These are phyloP conservation scores for Chaetodon trifascialis DNA, from an alignment of 2,113 vertebrate genomes.

Conservation along the genomic window DNA sequence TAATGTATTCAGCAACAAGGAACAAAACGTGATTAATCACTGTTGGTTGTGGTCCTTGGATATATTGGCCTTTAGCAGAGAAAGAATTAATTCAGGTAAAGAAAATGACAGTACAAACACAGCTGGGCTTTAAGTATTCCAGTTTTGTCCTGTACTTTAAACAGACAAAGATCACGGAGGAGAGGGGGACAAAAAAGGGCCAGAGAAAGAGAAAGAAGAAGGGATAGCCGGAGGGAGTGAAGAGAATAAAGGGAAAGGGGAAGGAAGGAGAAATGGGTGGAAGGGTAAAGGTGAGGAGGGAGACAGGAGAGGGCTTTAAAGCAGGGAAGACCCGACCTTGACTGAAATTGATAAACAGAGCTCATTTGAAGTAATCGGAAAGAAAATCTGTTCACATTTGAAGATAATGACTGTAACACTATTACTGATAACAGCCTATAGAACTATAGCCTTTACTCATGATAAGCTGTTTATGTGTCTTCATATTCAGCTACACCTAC, in stretches of 20 bases:
- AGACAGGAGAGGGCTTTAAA: not conserved
- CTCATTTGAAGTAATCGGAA: conserved; percentile 7
- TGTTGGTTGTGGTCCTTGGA: conserved; percentile 30
- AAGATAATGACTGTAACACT: conserved; percentile 11
- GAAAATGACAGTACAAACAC: conserved; percentile 36
- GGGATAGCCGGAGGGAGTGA: conserved; percentile 23
- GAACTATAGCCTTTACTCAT: not conserved
- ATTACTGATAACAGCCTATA: not conserved
- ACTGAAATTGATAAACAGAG: conserved; percentile 23
- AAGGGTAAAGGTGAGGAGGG: conserved; percentile 3
- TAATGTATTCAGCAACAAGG: conserved; percentile 43
- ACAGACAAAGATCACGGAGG: conserved; percentile 14
- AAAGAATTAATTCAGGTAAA: conserved; percentile 43
- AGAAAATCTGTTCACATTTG: not conserved
- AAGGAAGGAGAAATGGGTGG: not conserved
- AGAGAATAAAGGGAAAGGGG: not conserved
- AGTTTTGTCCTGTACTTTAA: conserved; percentile 37
- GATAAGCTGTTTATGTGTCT: conserved; percentile 9
- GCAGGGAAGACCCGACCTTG: not conserved
- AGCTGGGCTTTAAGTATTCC: conserved; percentile 18
- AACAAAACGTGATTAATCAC: conserved; percentile 54
- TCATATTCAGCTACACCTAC: conserved; percentile 12
- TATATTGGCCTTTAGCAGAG: conserved; percentile 40
- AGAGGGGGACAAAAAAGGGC: not conserved
- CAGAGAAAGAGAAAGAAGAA: conserved; percentile 4